Evolutionary conservation across 35 echinoderm and acorn worm species (phyloP).

Genomic region (Apostichopus californicus): DNA sequence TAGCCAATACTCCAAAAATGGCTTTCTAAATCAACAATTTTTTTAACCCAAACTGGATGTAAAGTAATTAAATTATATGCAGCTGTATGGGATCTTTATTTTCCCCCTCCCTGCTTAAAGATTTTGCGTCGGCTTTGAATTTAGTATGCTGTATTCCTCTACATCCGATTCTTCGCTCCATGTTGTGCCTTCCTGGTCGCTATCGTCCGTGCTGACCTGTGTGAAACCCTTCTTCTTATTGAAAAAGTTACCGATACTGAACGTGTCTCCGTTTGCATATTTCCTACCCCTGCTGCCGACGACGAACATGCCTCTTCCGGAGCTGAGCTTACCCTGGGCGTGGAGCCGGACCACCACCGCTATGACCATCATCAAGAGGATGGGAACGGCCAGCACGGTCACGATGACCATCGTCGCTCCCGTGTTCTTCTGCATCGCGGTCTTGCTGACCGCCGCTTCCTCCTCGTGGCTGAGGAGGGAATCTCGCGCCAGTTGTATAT

Average conservation of each 20-base stretch:
- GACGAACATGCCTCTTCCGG: constrained; percentile 27
- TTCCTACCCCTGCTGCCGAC: not conserved
- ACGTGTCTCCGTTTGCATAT: constrained; percentile 39
- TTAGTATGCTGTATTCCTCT: constrained; percentile 93
- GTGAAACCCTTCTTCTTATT: constrained; percentile 90
- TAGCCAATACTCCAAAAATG: too few species aligned
- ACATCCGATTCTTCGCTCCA: constrained; percentile 95
- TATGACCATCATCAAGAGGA: constrained; percentile 85
- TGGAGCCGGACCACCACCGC: constrained; percentile 80
- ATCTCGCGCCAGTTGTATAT: constrained; percentile 9
- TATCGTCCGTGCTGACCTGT: constrained; percentile 92
- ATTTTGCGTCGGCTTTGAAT: constrained; percentile 89
- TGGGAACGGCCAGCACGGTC: constrained; percentile 83
- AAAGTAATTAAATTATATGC: not conserved
- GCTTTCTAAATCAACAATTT: too few species aligned
- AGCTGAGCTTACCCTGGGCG: constrained; percentile 71
- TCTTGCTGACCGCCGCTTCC: not conserved
- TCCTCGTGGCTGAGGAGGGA: constrained; percentile 26
- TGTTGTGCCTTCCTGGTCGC: constrained; percentile 73
- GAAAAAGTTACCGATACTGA: constrained; percentile 93
- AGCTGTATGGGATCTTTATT: not conserved
- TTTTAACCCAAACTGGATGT: too few species aligned
- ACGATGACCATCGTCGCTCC: constrained; percentile 83
- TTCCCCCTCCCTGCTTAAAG: constrained; percentile 36
- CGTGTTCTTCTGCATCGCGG: not conserved